phyloP scores from a whole-genome alignment of 2,888 invertebrate genomes.

The Diplazon laetatorius region DNA sequence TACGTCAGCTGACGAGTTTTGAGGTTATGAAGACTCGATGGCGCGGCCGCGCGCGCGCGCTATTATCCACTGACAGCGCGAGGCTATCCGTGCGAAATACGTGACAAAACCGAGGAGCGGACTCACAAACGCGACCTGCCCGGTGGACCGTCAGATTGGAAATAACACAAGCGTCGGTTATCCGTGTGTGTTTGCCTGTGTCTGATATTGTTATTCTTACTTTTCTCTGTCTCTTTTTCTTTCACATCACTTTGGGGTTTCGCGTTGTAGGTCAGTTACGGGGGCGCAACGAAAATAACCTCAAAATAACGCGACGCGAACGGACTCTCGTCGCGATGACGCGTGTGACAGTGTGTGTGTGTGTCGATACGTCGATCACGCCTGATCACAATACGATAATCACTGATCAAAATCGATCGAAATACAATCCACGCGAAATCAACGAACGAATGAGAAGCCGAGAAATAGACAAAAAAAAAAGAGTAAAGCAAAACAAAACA shows the following conservation, averaged over 20 bases:
- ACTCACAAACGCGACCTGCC: slow-evolving; percentile 50
- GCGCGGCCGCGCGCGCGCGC: not conserved
- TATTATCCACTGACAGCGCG: slow-evolving; percentile 1
- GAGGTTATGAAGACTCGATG: too few relatives aligned
- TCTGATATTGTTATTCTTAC: too few relatives aligned
- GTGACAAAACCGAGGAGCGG: not conserved
- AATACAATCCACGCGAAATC: too few relatives aligned
- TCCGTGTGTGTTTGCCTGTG: too few relatives aligned
- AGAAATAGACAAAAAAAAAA: not conserved
- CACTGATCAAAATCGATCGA: too few relatives aligned
- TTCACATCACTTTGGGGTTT: too few relatives aligned
- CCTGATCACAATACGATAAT: too few relatives aligned
- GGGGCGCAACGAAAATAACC: slow-evolving; percentile 66
- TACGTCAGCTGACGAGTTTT: slow-evolving; percentile 17
- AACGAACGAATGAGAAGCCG: too few relatives aligned
- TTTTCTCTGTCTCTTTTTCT: too few relatives aligned
- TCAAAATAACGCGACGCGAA: slow-evolving; percentile 56
- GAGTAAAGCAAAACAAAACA: not conserved
- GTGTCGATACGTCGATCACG: too few relatives aligned
- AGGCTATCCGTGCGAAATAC: too few relatives aligned
- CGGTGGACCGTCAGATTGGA: slow-evolving; percentile 63
- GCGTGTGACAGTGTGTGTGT: not conserved
- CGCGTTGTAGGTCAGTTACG: slow-evolving; percentile 67
- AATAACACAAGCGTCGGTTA: too few relatives aligned
- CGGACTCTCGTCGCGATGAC: not conserved